Evolutionary conservation across 2,888 invertebrate genomes (phyloP).

Genomic region (Zaprionus obscuricornis): DNA sequence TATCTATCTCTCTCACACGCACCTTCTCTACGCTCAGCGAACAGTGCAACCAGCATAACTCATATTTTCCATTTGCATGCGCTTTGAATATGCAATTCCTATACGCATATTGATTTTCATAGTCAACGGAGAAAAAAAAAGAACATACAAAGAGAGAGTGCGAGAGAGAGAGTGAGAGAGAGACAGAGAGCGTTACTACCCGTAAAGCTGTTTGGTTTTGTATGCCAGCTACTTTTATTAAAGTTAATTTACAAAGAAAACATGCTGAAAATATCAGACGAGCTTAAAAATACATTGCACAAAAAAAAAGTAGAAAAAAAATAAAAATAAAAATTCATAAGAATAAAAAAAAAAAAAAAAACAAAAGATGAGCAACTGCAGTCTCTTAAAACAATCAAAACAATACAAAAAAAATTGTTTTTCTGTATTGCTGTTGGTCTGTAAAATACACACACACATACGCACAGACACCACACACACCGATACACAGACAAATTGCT

Average conservation of each 20-base stretch:
- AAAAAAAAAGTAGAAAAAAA: constrained; percentile 29
- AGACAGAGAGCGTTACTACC: neutral
- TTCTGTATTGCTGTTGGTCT: too few relatives aligned
- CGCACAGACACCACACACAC: too few relatives aligned
- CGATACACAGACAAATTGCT: constrained; percentile 16
- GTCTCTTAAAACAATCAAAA: too few relatives aligned
- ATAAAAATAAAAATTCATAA: constrained; percentile 20
- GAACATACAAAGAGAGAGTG: neutral
- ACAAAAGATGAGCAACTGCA: too few relatives aligned
- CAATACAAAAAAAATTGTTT: too few relatives aligned
- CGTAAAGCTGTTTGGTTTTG: constrained; percentile 38
- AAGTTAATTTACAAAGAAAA: constrained; percentile 72
- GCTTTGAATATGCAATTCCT: constrained; percentile 70
- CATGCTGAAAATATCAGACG: constrained; percentile 27
- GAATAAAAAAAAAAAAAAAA: constrained; percentile 22
- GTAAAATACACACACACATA: too few relatives aligned
- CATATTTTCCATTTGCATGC: constrained; percentile 57
- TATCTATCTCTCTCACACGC: neutral
- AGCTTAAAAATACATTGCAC: constrained; percentile 66
- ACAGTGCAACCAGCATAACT: constrained; percentile 56
- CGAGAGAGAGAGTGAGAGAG: neutral
- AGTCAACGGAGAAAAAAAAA: constrained; percentile 19
- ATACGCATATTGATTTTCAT: constrained; percentile 66
- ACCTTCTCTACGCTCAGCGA: neutral
- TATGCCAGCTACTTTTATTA: constrained; percentile 51